phyloP scores from a whole-genome alignment of 2,113 vertebrate species.

The Vulpes ferrilata region DNA sequence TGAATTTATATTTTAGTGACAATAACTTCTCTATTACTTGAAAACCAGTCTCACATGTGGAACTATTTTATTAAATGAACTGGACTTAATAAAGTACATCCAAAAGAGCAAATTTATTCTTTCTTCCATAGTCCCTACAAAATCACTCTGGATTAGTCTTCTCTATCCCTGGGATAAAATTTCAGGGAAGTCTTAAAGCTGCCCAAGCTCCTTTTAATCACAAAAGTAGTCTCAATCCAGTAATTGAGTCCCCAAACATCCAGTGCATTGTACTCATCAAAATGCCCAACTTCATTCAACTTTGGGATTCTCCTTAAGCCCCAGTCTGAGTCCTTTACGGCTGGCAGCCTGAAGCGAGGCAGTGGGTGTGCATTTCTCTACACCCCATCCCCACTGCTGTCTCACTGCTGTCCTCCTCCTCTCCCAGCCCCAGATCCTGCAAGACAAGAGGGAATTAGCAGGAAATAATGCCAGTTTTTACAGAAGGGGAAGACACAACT shows the following conservation, averaged over 20 bases:
- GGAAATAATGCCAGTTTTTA: neutral
- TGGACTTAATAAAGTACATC: neutral
- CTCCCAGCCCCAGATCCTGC: fast-evolving
- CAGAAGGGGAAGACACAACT: neutral
- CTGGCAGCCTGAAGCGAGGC: neutral
- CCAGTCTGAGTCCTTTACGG: neutral
- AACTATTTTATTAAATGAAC: conserved; percentile 22
- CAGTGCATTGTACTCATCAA: neutral
- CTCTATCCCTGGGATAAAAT: conserved; percentile 33
- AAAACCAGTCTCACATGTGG: neutral
- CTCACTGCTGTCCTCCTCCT: neutral
- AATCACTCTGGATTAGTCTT: conserved; percentile 48
- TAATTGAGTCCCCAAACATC: neutral
- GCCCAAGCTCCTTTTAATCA: conserved; percentile 35
- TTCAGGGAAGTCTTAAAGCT: conserved; percentile 42
- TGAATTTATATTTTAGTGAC: conserved; percentile 17
- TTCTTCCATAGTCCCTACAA: neutral
- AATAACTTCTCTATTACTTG: neutral
- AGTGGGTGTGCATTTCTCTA: neutral
- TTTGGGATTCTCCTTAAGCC: neutral
- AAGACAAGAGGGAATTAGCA: neutral
- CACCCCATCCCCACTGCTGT: neutral
- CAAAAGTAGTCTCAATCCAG: conserved; percentile 33
- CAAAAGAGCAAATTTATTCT: conserved; percentile 27
- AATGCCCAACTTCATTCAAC: neutral